Conservation (phyloP, 2,113 vertebrate genomes). For the Andinoacara biseriatus region DNA sequence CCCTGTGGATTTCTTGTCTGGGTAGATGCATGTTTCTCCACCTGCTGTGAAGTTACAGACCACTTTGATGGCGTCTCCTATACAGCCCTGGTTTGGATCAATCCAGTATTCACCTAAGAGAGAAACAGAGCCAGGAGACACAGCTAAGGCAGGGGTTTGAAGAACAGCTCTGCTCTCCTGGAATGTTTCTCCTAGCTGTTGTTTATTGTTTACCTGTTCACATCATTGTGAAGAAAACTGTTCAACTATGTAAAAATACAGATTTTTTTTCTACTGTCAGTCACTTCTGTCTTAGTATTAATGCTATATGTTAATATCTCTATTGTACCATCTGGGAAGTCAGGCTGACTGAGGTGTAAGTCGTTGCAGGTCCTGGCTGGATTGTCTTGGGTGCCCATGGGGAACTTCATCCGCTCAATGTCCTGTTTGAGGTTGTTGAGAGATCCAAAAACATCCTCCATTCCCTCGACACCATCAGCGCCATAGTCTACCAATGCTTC, state of each 20-base stretch:
- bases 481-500: constrained; percentile 86
- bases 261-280: neutral
- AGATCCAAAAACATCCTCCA: constrained; percentile 95
- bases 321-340: constrained; percentile 91
- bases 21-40: constrained; percentile 96
- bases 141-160: neutral
- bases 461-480: constrained; percentile 79
- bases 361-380: constrained; percentile 96
- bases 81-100: constrained; percentile 98
- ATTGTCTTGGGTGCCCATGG: constrained; percentile 93
- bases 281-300: neutral
- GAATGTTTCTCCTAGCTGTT: neutral
- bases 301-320: neutral
- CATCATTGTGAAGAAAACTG: neutral
- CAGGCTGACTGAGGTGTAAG: constrained; percentile 93
- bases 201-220: neutral
- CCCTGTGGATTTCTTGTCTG: constrained; percentile 94
- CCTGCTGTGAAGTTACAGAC: constrained; percentile 97
- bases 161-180: neutral
- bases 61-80: constrained; percentile 94
- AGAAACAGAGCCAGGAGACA: constrained; percentile 24
- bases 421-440: constrained; percentile 94
- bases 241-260: neutral
- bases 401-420: constrained; percentile 96
- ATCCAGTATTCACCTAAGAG: constrained; percentile 94